Conservation (phyloP, 2,797 vertebrate species). For the Columba guinea region DNA sequence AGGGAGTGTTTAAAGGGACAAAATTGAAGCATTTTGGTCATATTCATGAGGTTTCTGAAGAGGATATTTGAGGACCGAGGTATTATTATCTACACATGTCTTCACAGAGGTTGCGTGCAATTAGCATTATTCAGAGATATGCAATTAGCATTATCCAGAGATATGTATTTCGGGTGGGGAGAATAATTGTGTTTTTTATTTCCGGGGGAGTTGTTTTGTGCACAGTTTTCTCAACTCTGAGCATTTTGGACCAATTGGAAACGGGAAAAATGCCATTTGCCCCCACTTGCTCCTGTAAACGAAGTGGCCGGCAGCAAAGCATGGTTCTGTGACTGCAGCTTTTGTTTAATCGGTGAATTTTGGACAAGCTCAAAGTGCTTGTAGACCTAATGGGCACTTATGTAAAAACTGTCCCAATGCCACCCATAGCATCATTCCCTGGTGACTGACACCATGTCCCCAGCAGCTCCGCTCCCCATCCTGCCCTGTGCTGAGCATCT, state of each 20-base stretch:
- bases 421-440: background rate
- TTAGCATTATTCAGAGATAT: constrained; percentile 30
- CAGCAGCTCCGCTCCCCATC: background rate
- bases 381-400: background rate
- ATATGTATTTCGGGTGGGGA: background rate
- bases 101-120: background rate
- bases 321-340: background rate
- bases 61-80: background rate
- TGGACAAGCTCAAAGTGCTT: background rate
- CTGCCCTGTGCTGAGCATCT: background rate
- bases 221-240: background rate
- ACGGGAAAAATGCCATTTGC: background rate
- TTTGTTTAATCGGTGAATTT: background rate
- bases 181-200: background rate
- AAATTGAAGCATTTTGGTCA: constrained; percentile 5
- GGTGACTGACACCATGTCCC: background rate
- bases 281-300: background rate
- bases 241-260: background rate
- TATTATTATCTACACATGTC: constrained; percentile 23
- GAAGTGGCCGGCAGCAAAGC: background rate
- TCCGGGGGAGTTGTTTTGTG: background rate
- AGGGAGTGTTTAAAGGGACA: background rate
- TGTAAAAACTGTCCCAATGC: background rate
- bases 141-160: constrained; percentile 26
- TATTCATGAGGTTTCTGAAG: constrained; percentile 10